Conservation (phyloP, 2,888 invertebrate genomes). For the Chaetogeoica ovagalla region DNA sequence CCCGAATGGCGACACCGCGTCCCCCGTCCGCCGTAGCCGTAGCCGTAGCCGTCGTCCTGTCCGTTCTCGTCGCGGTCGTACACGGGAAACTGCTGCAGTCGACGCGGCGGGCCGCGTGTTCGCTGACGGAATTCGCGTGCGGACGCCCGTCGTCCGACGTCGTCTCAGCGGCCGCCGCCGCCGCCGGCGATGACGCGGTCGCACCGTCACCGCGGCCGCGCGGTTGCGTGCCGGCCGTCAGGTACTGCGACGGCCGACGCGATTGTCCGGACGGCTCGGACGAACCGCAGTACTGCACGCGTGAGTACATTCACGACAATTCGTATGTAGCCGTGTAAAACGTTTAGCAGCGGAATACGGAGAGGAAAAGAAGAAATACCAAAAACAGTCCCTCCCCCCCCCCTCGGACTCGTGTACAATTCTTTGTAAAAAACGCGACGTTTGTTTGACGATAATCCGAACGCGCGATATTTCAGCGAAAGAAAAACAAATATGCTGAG, state of each 20-base stretch:
- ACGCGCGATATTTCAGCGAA: too few species aligned
- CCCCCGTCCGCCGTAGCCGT: background rate
- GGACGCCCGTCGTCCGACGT: conserved; percentile 10
- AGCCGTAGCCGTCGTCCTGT: background rate
- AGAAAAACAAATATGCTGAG: too few species aligned
- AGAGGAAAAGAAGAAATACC: too few species aligned
- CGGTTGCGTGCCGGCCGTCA: conserved; percentile 57
- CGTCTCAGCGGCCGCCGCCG: background rate
- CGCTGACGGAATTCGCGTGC: background rate
- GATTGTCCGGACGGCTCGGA: conserved; percentile 47
- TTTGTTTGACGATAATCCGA: too few species aligned
- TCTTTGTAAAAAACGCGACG: too few species aligned
- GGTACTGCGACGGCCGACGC: conserved; percentile 54
- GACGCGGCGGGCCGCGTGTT: too few species aligned
- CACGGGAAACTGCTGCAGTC: too few species aligned
- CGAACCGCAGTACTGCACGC: conserved; percentile 38
- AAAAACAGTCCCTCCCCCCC: too few species aligned
- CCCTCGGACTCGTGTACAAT: too few species aligned
- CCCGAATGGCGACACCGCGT: too few species aligned
- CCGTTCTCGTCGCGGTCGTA: background rate
- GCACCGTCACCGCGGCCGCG: conserved; percentile 54
- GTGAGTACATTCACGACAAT: conserved; percentile 35
- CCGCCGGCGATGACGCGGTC: background rate
- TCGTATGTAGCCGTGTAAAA: too few species aligned
- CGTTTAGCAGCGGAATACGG: too few species aligned